A percentile compares a stretch with the other conserved stretches of the same genome.
Conservation (phyloP, 1,140 invertebrate species). For the Drosophila tropicalis region DNA sequence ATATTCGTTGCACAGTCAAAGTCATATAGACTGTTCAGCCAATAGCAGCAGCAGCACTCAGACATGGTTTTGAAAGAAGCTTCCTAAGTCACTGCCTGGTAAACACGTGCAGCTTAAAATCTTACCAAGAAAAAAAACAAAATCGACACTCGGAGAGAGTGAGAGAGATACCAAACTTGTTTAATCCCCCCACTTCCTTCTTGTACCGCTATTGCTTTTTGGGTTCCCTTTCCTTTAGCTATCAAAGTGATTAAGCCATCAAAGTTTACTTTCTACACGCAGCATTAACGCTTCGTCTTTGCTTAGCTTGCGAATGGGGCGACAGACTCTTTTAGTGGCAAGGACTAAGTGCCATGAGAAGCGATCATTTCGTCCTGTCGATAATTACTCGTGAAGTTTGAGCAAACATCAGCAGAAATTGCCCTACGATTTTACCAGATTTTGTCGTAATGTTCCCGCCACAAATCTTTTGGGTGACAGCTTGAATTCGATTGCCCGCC, state of each 20-base stretch:
- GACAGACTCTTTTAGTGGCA: background rate
- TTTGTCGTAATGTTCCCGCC: constrained; percentile 59
- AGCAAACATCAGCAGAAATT: constrained; percentile 77
- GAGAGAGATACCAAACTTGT: background rate
- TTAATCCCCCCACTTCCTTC: background rate
- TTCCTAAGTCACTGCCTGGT: constrained; percentile 35
- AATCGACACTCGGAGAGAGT: constrained; percentile 38
- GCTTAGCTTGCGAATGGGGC: constrained; percentile 38
- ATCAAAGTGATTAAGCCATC: constrained; percentile 78
- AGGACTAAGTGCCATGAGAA: constrained; percentile 35
- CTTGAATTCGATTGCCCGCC: constrained; percentile 50
- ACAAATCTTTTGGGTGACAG: constrained; percentile 67
- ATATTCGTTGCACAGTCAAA: too few relatives aligned
- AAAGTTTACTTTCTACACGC: constrained; percentile 77
- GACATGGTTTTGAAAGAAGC: constrained; percentile 44
- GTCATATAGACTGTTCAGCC: constrained; percentile 68
- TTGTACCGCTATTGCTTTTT: background rate
- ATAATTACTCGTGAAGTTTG: constrained; percentile 73
- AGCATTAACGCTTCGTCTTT: constrained; percentile 78
- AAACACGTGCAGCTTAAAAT: constrained; percentile 55
- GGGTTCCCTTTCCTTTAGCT: constrained; percentile 17
- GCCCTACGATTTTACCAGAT: constrained; percentile 24
- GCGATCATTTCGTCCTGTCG: constrained; percentile 40
- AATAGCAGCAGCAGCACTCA: constrained; percentile 34
- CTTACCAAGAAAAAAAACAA: constrained; percentile 3